These are phyloP conservation scores for Phenganax subtilis DNA, from an alignment of 92 coral and sea anemone genomes.

Conservation along the genomic window DNA sequence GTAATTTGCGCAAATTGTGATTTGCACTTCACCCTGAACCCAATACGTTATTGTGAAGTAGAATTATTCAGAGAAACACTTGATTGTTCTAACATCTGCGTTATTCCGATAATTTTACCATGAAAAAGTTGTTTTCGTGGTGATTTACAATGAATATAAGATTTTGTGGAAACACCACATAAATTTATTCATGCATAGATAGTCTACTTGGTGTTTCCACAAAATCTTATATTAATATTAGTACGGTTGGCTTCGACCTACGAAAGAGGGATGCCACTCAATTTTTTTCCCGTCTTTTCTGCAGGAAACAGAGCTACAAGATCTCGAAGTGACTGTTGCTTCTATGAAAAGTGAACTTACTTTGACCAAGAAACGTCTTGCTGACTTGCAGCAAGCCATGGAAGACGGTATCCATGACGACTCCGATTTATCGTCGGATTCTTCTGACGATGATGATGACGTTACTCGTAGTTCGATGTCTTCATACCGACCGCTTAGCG, in stretches of 20 bases:
- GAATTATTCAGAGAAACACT: no score
- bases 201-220: no score
- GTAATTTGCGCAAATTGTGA: constrained; percentile 42
- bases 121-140: no score
- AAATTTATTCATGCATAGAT: no score
- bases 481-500: constrained; percentile 50
- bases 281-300: neutral
- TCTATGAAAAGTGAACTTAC: constrained; percentile 75
- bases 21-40: neutral
- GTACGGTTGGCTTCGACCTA: no score
- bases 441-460: constrained; percentile 57
- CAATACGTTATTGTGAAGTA: neutral
- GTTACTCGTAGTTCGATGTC: constrained; percentile 51
- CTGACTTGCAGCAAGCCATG: constrained; percentile 84
- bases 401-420: constrained; percentile 87
- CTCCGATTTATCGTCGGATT: constrained; percentile 65
- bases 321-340: constrained; percentile 69
- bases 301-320: constrained; percentile 78
- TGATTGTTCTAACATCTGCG: no score
- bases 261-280: neutral
- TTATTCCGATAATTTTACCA: no score
- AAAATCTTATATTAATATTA: no score
- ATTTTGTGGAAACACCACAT: no score
- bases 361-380: constrained; percentile 77
- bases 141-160: no score